A percentile compares a stretch with the other conserved stretches of the same genome.
Evolutionary conservation across 2,888 invertebrate genomes (phyloP).

Genomic region (Gymnocheta viridis): DNA sequence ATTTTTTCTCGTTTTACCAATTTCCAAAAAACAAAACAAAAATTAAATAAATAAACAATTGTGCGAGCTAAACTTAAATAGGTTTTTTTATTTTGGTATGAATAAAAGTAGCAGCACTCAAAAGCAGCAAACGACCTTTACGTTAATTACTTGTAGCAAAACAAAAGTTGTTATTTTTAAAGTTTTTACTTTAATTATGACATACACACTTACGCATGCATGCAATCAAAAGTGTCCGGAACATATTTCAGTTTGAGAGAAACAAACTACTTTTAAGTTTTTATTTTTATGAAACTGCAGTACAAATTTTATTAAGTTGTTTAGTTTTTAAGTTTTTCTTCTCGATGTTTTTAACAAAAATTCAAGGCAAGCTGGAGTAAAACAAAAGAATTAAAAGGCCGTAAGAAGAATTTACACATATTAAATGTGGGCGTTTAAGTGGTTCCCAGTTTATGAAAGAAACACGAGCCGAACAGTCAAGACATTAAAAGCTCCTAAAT

Average conservation of each 20-base stretch:
- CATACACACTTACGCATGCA: background rate
- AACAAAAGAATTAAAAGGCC: conserved; percentile 1
- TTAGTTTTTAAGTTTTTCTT: conserved; percentile 18
- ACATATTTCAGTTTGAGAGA: conserved; percentile 7
- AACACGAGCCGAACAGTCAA: conserved; percentile 46
- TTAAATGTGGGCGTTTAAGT: conserved; percentile 64
- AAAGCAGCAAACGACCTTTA: conserved; percentile 60
- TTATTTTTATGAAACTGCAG: conserved; percentile 1
- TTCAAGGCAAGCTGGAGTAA: conserved; percentile 14
- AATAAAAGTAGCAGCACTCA: conserved; percentile 1
- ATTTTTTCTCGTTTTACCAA: background rate
- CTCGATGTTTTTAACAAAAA: conserved; percentile 32
- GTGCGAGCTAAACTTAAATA: background rate
- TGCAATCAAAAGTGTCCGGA: conserved; percentile 10
- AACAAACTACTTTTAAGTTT: background rate
- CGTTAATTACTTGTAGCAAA: conserved; percentile 61
- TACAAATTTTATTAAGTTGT: conserved; percentile 48
- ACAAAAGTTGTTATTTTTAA: conserved; percentile 16
- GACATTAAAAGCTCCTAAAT: conserved; percentile 24
- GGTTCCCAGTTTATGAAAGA: conserved; percentile 59
- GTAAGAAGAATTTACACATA: background rate
- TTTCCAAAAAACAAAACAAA: background rate
- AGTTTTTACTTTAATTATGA: conserved; percentile 21
- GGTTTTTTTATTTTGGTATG: background rate
- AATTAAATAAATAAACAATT: conserved; percentile 11